Evolutionary conservation across 1,140 invertebrate genomes (phyloP).

Genomic region (Aplysia californica): DNA sequence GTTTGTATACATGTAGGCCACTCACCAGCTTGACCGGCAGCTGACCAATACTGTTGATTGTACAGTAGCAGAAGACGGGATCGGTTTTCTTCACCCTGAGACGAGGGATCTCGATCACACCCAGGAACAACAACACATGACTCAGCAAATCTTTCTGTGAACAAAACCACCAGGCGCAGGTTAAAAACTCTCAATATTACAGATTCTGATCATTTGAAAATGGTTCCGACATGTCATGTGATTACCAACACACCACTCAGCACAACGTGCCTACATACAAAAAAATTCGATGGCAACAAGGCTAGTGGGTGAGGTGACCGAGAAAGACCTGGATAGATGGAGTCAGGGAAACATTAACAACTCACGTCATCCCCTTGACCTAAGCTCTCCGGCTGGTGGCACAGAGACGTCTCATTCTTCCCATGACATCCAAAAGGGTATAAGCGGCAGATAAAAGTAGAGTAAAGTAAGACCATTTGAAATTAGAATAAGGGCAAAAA

Average conservation of each 20-base stretch:
- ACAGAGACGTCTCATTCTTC: too few relatives aligned
- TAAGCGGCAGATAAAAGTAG: too few relatives aligned
- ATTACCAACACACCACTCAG: too few relatives aligned
- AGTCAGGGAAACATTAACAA: too few relatives aligned
- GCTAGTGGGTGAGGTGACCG: too few relatives aligned
- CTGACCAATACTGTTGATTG: conserved; percentile 27
- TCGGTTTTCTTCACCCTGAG: conserved; percentile 36
- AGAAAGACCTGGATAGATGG: too few relatives aligned
- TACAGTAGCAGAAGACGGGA: conserved; percentile 41
- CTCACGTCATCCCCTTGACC: too few relatives aligned
- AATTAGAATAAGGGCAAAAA: background rate
- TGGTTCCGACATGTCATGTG: background rate
- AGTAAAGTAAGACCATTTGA: background rate
- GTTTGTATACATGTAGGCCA: too few relatives aligned
- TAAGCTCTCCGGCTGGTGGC: too few relatives aligned
- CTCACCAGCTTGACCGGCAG: conserved; percentile 39
- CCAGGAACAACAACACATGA: conserved; percentile 41
- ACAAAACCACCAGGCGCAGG: background rate
- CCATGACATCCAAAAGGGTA: too few relatives aligned
- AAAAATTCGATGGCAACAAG: too few relatives aligned
- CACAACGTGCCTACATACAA: too few relatives aligned
- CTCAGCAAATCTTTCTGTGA: conserved; percentile 33
- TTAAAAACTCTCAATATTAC: background rate
- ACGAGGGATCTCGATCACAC: conserved; percentile 40
- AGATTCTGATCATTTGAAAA: background rate